These are phyloP conservation scores for Pelodiscus sinensis DNA, from an alignment of 2,113 vertebrate genomes.

Conservation along the genomic window DNA sequence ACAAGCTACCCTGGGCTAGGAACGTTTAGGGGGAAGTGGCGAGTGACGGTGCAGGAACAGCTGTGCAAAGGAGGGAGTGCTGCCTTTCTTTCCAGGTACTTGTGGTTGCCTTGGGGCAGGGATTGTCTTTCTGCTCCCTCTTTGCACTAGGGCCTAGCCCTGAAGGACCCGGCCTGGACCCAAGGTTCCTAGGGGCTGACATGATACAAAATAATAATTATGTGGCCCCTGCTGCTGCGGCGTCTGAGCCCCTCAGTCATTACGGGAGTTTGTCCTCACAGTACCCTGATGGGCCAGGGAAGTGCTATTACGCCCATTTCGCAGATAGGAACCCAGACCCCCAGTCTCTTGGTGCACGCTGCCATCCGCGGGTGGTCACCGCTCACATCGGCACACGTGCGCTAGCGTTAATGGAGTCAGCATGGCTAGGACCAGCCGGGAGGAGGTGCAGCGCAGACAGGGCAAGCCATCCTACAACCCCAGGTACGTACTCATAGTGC, in stretches of 20 bases:
- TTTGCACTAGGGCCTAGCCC: not conserved
- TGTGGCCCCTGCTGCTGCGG: not conserved
- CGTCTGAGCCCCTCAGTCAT: not conserved
- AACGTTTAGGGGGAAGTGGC: not conserved
- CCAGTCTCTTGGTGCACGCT: not conserved
- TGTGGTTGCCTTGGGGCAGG: not conserved
- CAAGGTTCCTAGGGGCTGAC: not conserved
- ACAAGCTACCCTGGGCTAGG: not conserved
- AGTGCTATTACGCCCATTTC: not conserved
- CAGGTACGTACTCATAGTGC: not conserved
- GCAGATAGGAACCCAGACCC: not conserved
- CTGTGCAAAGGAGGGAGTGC: not conserved
- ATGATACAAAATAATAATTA: not conserved
- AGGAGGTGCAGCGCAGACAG: too few species aligned
- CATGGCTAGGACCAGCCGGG: too few species aligned
- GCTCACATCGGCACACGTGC: not conserved
- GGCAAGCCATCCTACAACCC: not conserved
- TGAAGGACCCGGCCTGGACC: not conserved
- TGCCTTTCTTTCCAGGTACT: not conserved
- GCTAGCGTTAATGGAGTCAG: not conserved
- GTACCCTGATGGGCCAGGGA: not conserved
- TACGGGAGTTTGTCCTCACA: not conserved
- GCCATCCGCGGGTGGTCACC: not conserved
- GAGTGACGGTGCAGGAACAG: not conserved
- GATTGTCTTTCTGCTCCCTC: not conserved